Evolutionary conservation across 2,888 invertebrate species (phyloP), one percentile per base, ranked within the genome.

Genomic region (Pyrrhia umbra): DNA sequence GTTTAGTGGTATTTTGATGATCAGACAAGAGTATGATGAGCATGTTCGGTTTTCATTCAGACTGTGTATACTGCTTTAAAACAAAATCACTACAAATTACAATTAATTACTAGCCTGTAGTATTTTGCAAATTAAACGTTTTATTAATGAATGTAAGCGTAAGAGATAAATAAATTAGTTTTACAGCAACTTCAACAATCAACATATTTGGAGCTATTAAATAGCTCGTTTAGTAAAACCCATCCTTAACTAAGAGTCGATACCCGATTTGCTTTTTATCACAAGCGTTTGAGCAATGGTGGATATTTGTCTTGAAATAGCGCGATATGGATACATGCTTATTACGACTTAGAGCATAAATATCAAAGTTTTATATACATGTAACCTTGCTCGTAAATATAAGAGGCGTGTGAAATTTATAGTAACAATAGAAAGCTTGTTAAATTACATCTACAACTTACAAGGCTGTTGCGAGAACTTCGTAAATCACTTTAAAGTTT

Each of bases 251-350:
- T 63, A 59, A 46, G 46, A 68, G 37, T 55, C 54, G 63, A 77
- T 77, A 67, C 55, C 60, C 61, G 67, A 68, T 75, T 80, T 65
- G 67, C 69, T 79, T 80, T 79, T 82, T 75, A 81, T 78, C 77
- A 73, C 67, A 63, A 56, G 49, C 75, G 66, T 80, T 82, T 82
- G 80, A 81, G 77, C 79, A 81, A 81, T 78, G 67, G 68, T 50
- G 71, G 61, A 76, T 74, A 82, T 82, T 80, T 71, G 75, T 79
- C 77, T 75, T 51, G 60, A 69, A 82, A 68, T 70, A 68, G 59
- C 63, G 51, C 61, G 67, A 71, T 71, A 74, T 67, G 59, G 66
- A 79, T 72, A 75, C 72, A 77, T 68, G 63, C 69, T 67, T 77
- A 75, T 77, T 77, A 75, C 42, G 55, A 9, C 45, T 62, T 25